phyloP scores from a whole-genome alignment of 2,888 invertebrate species.

The Erebia epiphron region DNA sequence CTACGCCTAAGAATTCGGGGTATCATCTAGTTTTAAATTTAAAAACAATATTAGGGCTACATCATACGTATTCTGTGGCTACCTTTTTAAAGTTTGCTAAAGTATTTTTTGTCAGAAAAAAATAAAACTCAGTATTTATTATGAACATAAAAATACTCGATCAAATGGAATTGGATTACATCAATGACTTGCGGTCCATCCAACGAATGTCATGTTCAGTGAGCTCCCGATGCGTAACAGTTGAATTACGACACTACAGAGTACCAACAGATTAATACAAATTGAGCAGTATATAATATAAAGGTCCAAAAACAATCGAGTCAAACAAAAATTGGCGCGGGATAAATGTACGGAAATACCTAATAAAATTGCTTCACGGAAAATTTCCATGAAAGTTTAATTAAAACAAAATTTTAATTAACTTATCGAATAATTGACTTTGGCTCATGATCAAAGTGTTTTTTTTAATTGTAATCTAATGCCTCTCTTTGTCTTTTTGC shows the following conservation, averaged over 20 bases:
- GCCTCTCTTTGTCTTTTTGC: too few relatives aligned
- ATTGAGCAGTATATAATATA: constrained; percentile 29
- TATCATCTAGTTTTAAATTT: too few relatives aligned
- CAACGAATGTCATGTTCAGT: constrained; percentile 21
- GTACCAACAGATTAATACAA: constrained; percentile 33
- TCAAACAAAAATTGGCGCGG: constrained; percentile 21
- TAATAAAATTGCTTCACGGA: constrained; percentile 18
- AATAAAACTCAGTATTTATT: neutral
- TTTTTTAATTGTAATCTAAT: neutral
- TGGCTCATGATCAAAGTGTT: neutral
- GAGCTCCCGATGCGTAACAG: constrained; percentile 29
- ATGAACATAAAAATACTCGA: neutral
- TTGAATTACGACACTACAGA: constrained; percentile 32
- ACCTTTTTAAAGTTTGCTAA: too few relatives aligned
- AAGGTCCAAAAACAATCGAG: constrained; percentile 31
- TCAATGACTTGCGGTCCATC: constrained; percentile 21
- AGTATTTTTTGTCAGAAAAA: too few relatives aligned
- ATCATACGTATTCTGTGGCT: too few relatives aligned
- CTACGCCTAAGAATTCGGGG: too few relatives aligned
- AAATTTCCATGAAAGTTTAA: constrained; percentile 15
- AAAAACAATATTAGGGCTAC: too few relatives aligned
- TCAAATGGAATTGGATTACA: constrained; percentile 6
- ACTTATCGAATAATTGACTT: neutral
- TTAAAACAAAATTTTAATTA: constrained; percentile 11
- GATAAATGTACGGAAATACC: constrained; percentile 26